Evolutionary conservation across 2,797 vertebrate species (phyloP).

Genomic region (Cynopterus sphinx): DNA sequence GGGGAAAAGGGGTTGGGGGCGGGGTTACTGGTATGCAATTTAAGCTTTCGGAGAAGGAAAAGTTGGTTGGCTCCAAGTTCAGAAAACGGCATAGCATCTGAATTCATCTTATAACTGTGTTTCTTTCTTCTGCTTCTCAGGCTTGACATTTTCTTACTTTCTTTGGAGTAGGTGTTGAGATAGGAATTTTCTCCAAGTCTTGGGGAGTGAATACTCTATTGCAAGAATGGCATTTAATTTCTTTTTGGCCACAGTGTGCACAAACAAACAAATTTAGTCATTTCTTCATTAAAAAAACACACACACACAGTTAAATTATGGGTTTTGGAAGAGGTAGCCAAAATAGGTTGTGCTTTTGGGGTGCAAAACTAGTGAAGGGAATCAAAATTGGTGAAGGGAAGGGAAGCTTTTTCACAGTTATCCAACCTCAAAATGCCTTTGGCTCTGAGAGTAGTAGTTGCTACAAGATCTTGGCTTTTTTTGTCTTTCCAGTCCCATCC

Average conservation of each 20-base stretch:
- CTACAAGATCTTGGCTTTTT: slow-evolving; percentile 13
- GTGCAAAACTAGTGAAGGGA: neutral
- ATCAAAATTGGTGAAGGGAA: neutral
- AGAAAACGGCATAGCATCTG: neutral
- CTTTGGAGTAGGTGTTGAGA: neutral
- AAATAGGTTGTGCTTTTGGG: slow-evolving; percentile 7
- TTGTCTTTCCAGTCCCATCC: slow-evolving; percentile 65
- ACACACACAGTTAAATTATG: slow-evolving; percentile 1
- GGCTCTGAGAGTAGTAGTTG: neutral
- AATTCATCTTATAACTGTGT: neutral
- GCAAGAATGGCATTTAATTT: slow-evolving; percentile 29
- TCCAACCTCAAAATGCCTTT: neutral
- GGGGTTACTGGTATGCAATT: neutral
- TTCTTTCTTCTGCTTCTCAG: neutral
- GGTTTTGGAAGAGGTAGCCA: slow-evolving; percentile 9
- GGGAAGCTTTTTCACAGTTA: neutral
- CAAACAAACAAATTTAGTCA: neutral
- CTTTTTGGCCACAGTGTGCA: neutral
- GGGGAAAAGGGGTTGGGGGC: neutral
- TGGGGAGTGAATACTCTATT: neutral
- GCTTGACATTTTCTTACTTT: slow-evolving; percentile 15
- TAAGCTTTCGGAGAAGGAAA: slow-evolving; percentile 6
- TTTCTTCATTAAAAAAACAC: slow-evolving; percentile 1
- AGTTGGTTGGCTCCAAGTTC: neutral
- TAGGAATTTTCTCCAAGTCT: neutral